These are phyloP conservation scores for Spatulosminthurus flaviceps DNA, from an alignment of 2,888 invertebrate genomes.

Conservation along the genomic window DNA sequence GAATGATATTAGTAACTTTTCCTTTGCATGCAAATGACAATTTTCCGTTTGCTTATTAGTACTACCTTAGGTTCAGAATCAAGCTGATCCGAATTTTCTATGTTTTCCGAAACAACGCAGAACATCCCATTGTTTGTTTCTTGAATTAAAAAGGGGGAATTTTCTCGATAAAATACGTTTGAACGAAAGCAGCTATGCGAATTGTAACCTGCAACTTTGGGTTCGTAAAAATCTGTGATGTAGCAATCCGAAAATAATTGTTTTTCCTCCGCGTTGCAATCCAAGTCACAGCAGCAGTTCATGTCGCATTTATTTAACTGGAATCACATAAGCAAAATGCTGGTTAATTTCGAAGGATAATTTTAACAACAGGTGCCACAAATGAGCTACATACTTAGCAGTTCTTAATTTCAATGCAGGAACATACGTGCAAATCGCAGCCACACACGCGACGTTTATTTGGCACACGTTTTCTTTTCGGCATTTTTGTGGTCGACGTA, in stretches of 20 bases:
- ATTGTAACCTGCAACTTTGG: constrained; percentile 50
- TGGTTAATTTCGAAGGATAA: too few species aligned
- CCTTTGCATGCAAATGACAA: not conserved
- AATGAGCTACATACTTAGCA: too few species aligned
- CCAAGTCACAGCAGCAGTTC: constrained; percentile 84
- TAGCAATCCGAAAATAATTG: constrained; percentile 73
- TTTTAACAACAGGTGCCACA: too few species aligned
- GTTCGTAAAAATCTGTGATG: constrained; percentile 59
- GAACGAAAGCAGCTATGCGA: constrained; percentile 70
- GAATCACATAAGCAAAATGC: constrained; percentile 64
- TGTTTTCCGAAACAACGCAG: constrained; percentile 72
- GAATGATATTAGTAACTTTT: too few species aligned
- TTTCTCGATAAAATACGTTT: constrained; percentile 70
- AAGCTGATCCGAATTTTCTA: constrained; percentile 67
- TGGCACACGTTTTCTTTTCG: not conserved
- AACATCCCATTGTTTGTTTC: constrained; percentile 69
- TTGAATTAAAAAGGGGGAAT: constrained; percentile 66
- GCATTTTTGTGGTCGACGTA: constrained; percentile 45
- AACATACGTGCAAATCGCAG: constrained; percentile 71
- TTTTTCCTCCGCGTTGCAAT: constrained; percentile 74
- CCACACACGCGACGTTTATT: constrained; percentile 66
- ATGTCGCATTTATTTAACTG: constrained; percentile 74
- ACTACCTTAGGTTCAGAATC: constrained; percentile 65
- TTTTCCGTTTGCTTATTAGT: too few species aligned
- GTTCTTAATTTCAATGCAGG: too few species aligned